These are phyloP conservation scores for Clarias pachynema DNA, from an alignment of 2,797 vertebrate genomes.

Conservation along the genomic window DNA sequence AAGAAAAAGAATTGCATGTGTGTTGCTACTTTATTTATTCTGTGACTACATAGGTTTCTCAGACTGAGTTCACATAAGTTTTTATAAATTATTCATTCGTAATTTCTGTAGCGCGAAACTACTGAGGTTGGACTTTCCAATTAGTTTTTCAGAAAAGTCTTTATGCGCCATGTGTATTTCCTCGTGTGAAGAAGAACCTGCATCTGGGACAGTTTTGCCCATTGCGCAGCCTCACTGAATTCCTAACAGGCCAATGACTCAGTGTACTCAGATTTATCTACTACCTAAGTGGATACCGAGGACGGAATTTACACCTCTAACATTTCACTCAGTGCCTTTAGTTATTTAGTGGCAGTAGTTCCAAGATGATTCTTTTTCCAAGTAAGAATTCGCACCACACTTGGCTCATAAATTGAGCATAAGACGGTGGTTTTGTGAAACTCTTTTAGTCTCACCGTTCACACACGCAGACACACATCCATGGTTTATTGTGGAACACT, in stretches of 20 bases:
- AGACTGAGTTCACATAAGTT: not conserved
- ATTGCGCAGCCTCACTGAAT: constrained; percentile 21
- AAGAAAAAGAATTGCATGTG: constrained; percentile 20
- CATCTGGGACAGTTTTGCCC: constrained; percentile 38
- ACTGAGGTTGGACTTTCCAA: not conserved
- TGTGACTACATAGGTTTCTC: not conserved
- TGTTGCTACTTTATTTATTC: constrained; percentile 4
- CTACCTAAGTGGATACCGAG: constrained; percentile 4
- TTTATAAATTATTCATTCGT: not conserved
- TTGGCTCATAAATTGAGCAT: not conserved
- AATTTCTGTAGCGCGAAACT: not conserved
- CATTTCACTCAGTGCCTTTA: not conserved
- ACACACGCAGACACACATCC: not conserved
- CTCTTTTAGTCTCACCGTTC: not conserved
- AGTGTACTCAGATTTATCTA: constrained; percentile 18
- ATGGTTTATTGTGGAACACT: constrained; percentile 25
- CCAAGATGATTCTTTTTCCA: not conserved
- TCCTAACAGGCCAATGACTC: constrained; percentile 33
- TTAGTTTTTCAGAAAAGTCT: not conserved
- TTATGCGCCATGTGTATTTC: not conserved
- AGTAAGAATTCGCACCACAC: not conserved
- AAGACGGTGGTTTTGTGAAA: not conserved
- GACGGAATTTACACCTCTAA: constrained; percentile 28
- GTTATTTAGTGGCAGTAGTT: constrained; percentile 15
- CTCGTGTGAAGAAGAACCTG: not conserved